A percentile compares a stretch with the other conserved stretches of the same genome.
phyloP scores from a whole-genome alignment of 92 coral and sea anemone genomes.

The Virgularia gustaviana region DNA sequence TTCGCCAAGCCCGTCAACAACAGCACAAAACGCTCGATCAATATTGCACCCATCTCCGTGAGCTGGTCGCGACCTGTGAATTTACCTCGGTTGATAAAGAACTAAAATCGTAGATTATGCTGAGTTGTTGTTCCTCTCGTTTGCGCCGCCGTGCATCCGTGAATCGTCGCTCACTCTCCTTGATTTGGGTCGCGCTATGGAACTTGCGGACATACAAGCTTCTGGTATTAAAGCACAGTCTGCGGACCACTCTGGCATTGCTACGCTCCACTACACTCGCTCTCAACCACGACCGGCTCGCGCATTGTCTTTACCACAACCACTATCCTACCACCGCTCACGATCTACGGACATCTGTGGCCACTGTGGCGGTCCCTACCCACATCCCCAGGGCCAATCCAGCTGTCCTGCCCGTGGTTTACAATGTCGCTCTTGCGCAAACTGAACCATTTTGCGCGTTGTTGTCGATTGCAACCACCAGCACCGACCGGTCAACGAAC shows the following conservation, averaged over 20 bases:
- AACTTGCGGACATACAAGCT: slow-evolving; percentile 33
- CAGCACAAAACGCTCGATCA: slow-evolving; percentile 10
- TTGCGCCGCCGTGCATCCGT: slow-evolving; percentile 12
- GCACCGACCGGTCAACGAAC: not conserved
- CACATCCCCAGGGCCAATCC: not conserved
- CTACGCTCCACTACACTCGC: not conserved
- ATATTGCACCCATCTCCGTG: not conserved
- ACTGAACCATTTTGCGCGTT: not conserved
- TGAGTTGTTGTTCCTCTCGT: slow-evolving; percentile 2
- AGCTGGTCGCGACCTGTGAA: not conserved
- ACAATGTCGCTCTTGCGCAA: not conserved
- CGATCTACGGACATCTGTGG: too few relatives aligned
- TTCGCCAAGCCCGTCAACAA: slow-evolving; percentile 6
- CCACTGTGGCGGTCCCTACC: too few relatives aligned
- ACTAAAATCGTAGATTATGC: slow-evolving; percentile 6
- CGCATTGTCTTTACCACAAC: too few relatives aligned
- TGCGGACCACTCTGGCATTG: not conserved
- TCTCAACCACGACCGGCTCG: not conserved
- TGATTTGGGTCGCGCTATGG: slow-evolving; percentile 44
- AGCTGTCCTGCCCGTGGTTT: not conserved
- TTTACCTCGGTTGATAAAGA: too few relatives aligned
- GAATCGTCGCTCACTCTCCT: slow-evolving; percentile 26
- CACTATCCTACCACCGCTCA: too few relatives aligned
- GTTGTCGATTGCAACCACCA: not conserved
- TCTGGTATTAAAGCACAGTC: not conserved